These are phyloP conservation scores for Muscicapa comitata DNA, from an alignment of 2,797 vertebrate genomes.

Conservation along the genomic window DNA sequence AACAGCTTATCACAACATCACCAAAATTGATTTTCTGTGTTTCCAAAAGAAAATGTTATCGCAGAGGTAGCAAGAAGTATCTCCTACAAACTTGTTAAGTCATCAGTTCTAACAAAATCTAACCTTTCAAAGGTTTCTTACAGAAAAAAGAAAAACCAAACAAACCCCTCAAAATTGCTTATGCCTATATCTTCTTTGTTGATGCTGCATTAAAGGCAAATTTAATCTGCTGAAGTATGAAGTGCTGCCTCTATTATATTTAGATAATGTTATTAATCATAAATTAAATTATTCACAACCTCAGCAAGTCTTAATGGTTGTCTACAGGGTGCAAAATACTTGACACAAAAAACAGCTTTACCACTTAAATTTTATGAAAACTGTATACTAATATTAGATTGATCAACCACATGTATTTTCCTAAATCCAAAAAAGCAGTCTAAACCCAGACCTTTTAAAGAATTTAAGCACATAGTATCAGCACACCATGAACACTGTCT, in stretches of 20 bases:
- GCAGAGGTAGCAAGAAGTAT: constrained; percentile 16
- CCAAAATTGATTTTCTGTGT: constrained; percentile 45
- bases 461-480: not conserved
- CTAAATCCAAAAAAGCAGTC: not conserved
- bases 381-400: not conserved
- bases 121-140: constrained; percentile 51
- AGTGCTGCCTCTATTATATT: not conserved
- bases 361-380: constrained; percentile 33
- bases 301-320: constrained; percentile 32
- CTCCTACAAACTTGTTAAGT: constrained; percentile 50
- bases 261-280: constrained; percentile 65
- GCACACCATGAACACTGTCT: not conserved
- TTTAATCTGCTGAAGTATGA: constrained; percentile 52
- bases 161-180: constrained; percentile 41
- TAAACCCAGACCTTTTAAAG: not conserved
- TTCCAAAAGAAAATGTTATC: constrained; percentile 14
- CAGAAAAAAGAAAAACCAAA: not conserved
- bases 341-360: constrained; percentile 52
- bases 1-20: constrained; percentile 55
- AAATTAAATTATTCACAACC: constrained; percentile 56
- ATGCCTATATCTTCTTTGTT: constrained; percentile 40
- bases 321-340: constrained; percentile 14
- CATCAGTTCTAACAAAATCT: constrained; percentile 60
- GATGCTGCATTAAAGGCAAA: constrained; percentile 47
- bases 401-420: not conserved